These are phyloP conservation scores for Charadrius vociferus DNA, from an alignment of 2,113 vertebrate species.

Conservation along the genomic window DNA sequence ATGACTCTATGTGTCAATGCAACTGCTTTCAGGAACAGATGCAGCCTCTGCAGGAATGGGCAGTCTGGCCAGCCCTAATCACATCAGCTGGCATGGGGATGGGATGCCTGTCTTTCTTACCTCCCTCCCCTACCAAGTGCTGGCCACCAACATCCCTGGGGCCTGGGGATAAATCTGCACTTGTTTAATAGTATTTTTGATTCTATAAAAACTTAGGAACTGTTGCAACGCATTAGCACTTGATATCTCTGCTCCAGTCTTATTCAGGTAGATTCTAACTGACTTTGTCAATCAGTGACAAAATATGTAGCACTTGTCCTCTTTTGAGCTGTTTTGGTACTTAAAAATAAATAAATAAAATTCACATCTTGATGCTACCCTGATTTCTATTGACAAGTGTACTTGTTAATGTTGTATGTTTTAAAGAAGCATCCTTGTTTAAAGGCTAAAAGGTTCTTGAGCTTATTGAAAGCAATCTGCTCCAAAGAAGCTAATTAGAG, in stretches of 20 bases:
- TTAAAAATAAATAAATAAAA: not conserved
- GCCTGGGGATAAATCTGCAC: not conserved
- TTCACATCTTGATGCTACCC: not conserved
- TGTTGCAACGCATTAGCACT: not conserved
- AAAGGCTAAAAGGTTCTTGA: conserved; percentile 63
- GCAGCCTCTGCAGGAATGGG: conserved; percentile 24
- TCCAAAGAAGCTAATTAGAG: conserved; percentile 70
- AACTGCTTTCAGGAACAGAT: conserved; percentile 29
- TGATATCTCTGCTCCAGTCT: not conserved
- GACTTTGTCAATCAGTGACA: not conserved
- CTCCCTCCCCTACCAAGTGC: not conserved
- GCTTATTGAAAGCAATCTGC: conserved; percentile 62
- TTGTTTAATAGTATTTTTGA: not conserved
- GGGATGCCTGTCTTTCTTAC: not conserved
- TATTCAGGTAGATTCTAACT: not conserved
- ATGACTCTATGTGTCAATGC: not conserved
- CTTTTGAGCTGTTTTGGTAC: not conserved
- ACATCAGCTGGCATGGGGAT: not conserved
- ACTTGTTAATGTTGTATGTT: conserved; percentile 37
- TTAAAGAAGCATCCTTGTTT: conserved; percentile 55
- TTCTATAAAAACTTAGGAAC: not conserved
- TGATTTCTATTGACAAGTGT: conserved; percentile 59
- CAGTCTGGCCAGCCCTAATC: conserved; percentile 17
- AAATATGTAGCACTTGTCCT: not conserved
- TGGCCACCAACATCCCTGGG: not conserved